Conservation (phyloP, 2,797 vertebrate species). For the Ciconia nigra region DNA sequence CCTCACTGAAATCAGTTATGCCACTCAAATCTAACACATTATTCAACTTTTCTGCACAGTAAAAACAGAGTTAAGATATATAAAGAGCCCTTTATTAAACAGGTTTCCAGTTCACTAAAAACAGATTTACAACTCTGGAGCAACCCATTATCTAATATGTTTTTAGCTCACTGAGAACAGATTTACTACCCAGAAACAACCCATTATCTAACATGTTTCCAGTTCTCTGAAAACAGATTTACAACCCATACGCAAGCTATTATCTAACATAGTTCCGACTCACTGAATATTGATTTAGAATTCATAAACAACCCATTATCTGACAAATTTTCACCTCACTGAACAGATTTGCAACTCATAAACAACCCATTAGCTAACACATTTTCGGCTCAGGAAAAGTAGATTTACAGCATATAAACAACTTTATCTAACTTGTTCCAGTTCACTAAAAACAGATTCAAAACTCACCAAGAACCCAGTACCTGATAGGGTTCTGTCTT, state of each 20-base stretch:
- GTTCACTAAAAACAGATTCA: constrained; percentile 66
- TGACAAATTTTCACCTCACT: constrained; percentile 75
- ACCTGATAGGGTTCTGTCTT: background rate
- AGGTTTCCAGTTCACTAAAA: constrained; percentile 70
- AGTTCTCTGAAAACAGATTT: constrained; percentile 79
- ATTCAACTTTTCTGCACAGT: background rate
- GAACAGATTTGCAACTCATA: constrained; percentile 73
- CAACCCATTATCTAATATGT: constrained; percentile 71
- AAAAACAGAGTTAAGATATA: constrained; percentile 51
- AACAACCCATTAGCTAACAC: constrained; percentile 71
- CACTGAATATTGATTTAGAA: constrained; percentile 82
- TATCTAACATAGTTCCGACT: constrained; percentile 79
- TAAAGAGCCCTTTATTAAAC: constrained; percentile 60
- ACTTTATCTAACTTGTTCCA: constrained; percentile 72
- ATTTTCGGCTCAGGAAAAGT: constrained; percentile 63
- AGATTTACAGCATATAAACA: constrained; percentile 79
- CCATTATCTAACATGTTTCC: constrained; percentile 77
- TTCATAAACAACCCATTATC: constrained; percentile 83
- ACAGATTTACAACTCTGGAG: constrained; percentile 73
- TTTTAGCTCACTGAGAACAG: constrained; percentile 76
- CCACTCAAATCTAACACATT: constrained; percentile 27
- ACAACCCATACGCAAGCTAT: constrained; percentile 74
- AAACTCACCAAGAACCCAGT: constrained; percentile 8
- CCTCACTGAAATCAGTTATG: constrained; percentile 19
- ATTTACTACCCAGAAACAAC: constrained; percentile 76